Base-by-base conservation (phyloP, 2,113 vertebrate genomes). In the Peucedramus taeniatus region DNA sequence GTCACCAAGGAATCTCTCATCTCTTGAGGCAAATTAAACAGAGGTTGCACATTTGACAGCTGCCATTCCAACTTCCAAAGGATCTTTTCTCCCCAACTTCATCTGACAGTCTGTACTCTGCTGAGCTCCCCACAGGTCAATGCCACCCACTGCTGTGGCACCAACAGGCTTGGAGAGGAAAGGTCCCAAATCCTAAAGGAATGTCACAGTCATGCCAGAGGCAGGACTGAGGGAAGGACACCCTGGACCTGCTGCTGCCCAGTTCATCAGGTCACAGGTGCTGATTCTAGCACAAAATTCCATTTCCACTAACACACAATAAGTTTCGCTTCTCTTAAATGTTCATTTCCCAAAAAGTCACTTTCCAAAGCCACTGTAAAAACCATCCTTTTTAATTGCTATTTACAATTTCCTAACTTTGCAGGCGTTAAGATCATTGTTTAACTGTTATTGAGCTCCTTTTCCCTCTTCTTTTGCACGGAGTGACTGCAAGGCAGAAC, bases 1-100 rank as follows among this genome's bases (percentile, higher is more conserved):
- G 97, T 97, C 96, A 95, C 95, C 77, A 64, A 88, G 94, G 96
- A 96, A 96, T 94, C 95, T 97, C 72, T 97, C 96, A 91, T 93
- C 92, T 97, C 95, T 85, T 15, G 95, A 95, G 81, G 75, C 91
- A 94, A 95, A 96, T 98, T 96, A 93, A 92, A 44, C 70, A 47
- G 42, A 74, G 77, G 44, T 33, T 33, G 51, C 78, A 75, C 80
- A 24, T 60, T 70, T 96, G 97, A 96, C 97, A 98, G 93, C 96
- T 98, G 96, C 97, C 97, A 97, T 37, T 98, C 96, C 92, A 83
- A 30, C 63, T 89, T 70, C 82, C 56, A 59, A 69, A 44, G 20
- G 24, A 14, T 53, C 45, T 64, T 77, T 60, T 35, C 27, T 79
- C 42, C 75, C 53, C 28, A 60, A 1, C 31, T 45, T 44, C 13